phyloP scores from a whole-genome alignment of 2,113 vertebrate species.

The Ovibos moschatus region DNA sequence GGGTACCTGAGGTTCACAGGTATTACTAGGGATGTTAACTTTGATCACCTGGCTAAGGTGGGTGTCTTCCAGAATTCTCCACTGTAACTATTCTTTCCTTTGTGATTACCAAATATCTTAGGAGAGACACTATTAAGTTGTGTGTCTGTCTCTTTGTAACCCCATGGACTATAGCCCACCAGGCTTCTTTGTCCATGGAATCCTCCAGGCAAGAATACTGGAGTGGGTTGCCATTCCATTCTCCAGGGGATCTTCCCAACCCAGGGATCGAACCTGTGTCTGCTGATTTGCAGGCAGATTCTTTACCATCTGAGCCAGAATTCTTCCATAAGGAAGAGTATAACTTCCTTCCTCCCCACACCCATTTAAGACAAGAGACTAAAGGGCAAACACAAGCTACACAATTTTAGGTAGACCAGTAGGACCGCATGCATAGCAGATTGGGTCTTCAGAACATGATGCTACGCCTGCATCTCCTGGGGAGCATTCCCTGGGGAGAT shows the following conservation, averaged over 20 bases:
- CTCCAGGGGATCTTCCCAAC: background rate
- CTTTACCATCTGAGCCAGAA: background rate
- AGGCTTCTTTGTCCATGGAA: background rate
- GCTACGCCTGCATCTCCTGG: background rate
- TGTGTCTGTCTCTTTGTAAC: background rate
- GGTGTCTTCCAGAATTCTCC: background rate
- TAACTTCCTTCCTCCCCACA: background rate
- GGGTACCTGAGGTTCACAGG: background rate
- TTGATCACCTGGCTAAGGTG: background rate
- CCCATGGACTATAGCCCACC: background rate
- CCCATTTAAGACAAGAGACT: background rate
- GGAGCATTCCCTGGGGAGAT: background rate
- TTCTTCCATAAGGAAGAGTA: background rate
- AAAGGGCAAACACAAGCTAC: background rate
- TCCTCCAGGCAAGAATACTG: background rate
- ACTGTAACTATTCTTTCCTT: background rate
- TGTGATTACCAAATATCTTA: background rate
- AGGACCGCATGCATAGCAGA: background rate
- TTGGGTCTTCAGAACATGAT: background rate
- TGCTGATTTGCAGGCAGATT: background rate
- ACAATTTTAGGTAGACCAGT: background rate
- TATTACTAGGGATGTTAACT: background rate
- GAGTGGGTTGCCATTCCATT: background rate
- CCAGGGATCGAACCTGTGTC: background rate
- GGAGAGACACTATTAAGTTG: background rate